phyloP scores from a whole-genome alignment of 2,888 invertebrate species.

The Lacanobia wlatinum region DNA sequence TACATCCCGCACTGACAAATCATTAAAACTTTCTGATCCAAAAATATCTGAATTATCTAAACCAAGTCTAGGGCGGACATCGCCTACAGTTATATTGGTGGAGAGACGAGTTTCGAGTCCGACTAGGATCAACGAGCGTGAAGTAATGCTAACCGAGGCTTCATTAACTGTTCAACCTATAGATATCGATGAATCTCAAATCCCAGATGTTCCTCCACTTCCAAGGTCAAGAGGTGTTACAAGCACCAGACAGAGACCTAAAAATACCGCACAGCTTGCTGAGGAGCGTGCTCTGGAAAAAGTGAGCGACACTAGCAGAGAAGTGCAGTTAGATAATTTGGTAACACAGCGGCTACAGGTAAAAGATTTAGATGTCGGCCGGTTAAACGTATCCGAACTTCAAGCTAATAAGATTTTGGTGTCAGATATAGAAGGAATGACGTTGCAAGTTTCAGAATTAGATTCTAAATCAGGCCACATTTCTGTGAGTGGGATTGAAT shows the following conservation, averaged over 20 bases:
- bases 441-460: conserved; percentile 93
- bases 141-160: conserved; percentile 92
- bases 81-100: conserved; percentile 91
- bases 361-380: conserved; percentile 94
- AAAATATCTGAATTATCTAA: conserved; percentile 90
- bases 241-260: conserved; percentile 67
- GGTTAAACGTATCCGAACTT: conserved; percentile 94
- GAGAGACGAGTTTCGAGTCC: conserved; percentile 92
- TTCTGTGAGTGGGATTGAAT: conserved; percentile 92
- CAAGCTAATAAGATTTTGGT: conserved; percentile 95
- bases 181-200: conserved; percentile 88
- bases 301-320: conserved; percentile 79
- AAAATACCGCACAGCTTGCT: conserved; percentile 65
- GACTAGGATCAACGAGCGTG: conserved; percentile 90
- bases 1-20: conserved; percentile 90
- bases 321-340: conserved; percentile 85
- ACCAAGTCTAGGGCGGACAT: conserved; percentile 89
- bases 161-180: conserved; percentile 92
- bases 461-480: conserved; percentile 93
- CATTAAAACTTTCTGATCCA: conserved; percentile 90
- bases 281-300: conserved; percentile 81
- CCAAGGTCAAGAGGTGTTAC: conserved; percentile 79
- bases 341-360: conserved; percentile 93
- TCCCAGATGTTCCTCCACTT: conserved; percentile 87
- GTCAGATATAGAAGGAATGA: conserved; percentile 95